phyloP scores from a whole-genome alignment of 2,797 vertebrate species.

The Prionace glauca region DNA sequence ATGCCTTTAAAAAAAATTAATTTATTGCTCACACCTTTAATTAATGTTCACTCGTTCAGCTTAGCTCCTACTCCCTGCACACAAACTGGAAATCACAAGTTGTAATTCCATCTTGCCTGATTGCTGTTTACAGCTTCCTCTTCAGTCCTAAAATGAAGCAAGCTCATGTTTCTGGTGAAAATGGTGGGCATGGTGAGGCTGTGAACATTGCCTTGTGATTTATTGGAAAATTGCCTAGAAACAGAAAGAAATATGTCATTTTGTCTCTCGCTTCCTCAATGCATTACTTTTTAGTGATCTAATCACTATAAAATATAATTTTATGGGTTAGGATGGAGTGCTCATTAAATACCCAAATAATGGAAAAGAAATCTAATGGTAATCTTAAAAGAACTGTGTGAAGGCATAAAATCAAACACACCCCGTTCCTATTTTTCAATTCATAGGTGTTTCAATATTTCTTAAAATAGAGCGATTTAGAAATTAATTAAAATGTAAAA shows the following conservation, averaged over 20 bases:
- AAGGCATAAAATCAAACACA: not conserved
- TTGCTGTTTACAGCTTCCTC: not conserved
- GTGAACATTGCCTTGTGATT: conserved; percentile 27
- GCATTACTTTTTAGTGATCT: conserved; percentile 37
- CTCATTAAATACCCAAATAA: conserved; percentile 37
- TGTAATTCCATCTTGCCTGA: conserved; percentile 23
- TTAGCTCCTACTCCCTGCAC: not conserved
- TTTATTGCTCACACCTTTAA: conserved; percentile 19
- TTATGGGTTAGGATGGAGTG: conserved; percentile 38
- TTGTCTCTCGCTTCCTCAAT: conserved; percentile 36
- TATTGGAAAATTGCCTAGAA: conserved; percentile 38
- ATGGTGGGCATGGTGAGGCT: conserved; percentile 32
- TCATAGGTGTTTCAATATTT: conserved; percentile 17
- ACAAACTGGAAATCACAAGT: conserved; percentile 29
- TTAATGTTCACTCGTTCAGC: conserved; percentile 28
- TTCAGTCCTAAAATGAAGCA: conserved; percentile 26
- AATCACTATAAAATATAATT: conserved; percentile 39
- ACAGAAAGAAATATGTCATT: conserved; percentile 38
- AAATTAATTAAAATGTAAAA: conserved; percentile 18
- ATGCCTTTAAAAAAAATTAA: conserved; percentile 31
- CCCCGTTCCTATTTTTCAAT: not conserved
- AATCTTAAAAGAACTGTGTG: conserved; percentile 30
- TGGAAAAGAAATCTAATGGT: conserved; percentile 28
- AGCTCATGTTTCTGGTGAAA: not conserved
- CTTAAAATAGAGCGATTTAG: not conserved